Evolutionary conservation across 1,140 invertebrate species (phyloP).

Genomic region (Drepana arcuata): DNA sequence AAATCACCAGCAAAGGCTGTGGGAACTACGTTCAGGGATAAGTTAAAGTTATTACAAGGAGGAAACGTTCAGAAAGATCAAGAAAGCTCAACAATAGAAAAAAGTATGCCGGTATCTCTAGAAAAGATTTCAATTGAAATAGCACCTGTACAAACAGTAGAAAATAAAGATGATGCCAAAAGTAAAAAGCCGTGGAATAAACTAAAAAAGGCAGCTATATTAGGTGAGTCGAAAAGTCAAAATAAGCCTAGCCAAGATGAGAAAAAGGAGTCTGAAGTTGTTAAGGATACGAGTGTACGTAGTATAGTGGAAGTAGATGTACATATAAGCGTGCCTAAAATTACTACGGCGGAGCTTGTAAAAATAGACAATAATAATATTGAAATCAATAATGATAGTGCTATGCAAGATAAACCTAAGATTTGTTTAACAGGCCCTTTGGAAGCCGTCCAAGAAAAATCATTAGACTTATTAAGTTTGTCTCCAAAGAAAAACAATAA

Average conservation of each 20-base stretch:
- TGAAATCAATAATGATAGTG: constrained; percentile 38
- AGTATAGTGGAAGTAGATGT: constrained; percentile 30
- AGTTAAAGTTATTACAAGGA: constrained; percentile 61
- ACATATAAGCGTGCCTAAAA: constrained; percentile 48
- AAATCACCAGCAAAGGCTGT: constrained; percentile 67
- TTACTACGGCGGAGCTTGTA: constrained; percentile 56
- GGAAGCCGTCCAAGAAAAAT: constrained; percentile 51
- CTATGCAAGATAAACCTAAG: constrained; percentile 45
- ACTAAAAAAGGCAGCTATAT: constrained; percentile 73
- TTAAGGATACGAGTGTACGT: too few species aligned
- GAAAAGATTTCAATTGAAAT: constrained; percentile 42
- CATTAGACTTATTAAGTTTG: constrained; percentile 50
- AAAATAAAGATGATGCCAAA: constrained; percentile 43
- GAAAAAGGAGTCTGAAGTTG: constrained; percentile 31
- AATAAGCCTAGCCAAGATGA: constrained; percentile 47
- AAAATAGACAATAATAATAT: constrained; percentile 61
- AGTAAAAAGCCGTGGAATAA: constrained; percentile 72
- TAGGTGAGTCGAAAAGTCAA: constrained; percentile 55
- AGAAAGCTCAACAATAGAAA: constrained; percentile 33
- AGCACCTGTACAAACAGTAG: constrained; percentile 26
- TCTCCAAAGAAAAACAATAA: constrained; percentile 40
- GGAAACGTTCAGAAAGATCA: constrained; percentile 41
- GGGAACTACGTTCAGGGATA: constrained; percentile 61
- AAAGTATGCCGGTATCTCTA: constrained; percentile 25
- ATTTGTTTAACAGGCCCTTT: constrained; percentile 43